A percentile compares a stretch with the other conserved stretches of the same genome.
Conservation (phyloP, 2,797 vertebrate species). For the Gymnocypris eckloni region DNA sequence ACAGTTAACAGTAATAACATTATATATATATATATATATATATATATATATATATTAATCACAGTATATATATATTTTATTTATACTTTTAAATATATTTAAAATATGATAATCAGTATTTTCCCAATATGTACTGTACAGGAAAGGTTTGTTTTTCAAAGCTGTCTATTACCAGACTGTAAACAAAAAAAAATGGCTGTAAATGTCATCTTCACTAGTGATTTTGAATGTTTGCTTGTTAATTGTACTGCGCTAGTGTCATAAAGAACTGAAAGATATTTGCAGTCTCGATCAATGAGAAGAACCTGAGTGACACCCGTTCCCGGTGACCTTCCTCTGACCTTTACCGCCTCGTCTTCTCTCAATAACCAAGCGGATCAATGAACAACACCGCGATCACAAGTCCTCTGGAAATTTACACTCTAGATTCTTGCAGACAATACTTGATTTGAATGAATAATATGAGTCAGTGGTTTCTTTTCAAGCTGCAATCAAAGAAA, state of each 20-base stretch:
- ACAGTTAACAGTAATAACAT: too few relatives aligned
- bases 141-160: neutral
- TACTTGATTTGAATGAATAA: constrained; percentile 21
- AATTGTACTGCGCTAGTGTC: neutral
- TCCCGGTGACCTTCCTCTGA: constrained; percentile 19
- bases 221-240: constrained; percentile 24
- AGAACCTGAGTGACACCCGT: constrained; percentile 10
- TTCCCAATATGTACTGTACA: neutral
- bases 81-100: neutral
- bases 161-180: neutral
- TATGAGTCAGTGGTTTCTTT: constrained; percentile 43
- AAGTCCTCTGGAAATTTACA: constrained; percentile 14
- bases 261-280: constrained; percentile 10
- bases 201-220: constrained; percentile 10
- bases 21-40: too few relatives aligned
- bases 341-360: constrained; percentile 18
- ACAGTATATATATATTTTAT: neutral
- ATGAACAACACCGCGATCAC: neutral
- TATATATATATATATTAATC: too few relatives aligned
- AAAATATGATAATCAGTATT: neutral
- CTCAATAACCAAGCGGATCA: neutral
- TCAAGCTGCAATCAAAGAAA: constrained; percentile 34
- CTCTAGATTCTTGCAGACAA: constrained; percentile 15
- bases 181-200: neutral
- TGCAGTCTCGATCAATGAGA: constrained; percentile 27